Percentiles rank a stretch among this genome's conserved stretches.
Evolutionary conservation across 2,797 vertebrate genomes (phyloP).

Genomic region (Numenius phaeopus): DNA sequence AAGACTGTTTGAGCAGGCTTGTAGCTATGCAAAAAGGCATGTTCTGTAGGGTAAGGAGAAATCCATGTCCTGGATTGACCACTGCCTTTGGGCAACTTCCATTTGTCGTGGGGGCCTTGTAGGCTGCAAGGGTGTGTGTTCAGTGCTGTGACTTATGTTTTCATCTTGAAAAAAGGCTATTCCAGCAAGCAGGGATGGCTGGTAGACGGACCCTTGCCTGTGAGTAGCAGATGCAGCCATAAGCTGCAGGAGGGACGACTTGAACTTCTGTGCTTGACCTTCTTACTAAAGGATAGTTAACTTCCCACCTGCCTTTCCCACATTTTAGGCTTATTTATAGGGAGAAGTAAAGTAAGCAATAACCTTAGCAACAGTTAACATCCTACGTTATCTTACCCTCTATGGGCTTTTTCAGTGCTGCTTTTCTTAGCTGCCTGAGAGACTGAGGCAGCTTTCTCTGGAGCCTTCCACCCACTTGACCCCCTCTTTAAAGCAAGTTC

Average conservation of each 20-base stretch:
- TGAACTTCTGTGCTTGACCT: not conserved
- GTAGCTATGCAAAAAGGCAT: not conserved
- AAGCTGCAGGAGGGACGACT: not conserved
- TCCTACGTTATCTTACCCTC: not conserved
- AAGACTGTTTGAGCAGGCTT: not conserved
- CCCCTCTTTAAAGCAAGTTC: not conserved
- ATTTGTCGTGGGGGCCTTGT: not conserved
- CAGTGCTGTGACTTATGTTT: not conserved
- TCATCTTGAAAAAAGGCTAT: not conserved
- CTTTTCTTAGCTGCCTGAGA: not conserved
- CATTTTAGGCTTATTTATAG: not conserved
- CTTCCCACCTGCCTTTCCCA: not conserved
- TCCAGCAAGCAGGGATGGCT: not conserved
- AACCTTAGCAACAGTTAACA: not conserved
- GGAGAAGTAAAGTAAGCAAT: not conserved
- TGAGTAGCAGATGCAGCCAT: not conserved
- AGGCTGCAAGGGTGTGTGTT: not conserved
- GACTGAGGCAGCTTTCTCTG: not conserved
- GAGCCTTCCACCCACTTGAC: not conserved
- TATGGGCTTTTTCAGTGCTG: not conserved
- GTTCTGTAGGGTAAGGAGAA: not conserved
- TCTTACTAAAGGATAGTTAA: not conserved
- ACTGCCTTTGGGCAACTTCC: not conserved
- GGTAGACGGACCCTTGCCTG: not conserved
- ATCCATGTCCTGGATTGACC: not conserved